A percentile compares a stretch with the other conserved stretches of the same genome.
These are phyloP conservation scores for Atrina japonica DNA, from an alignment of 2,888 invertebrate genomes.

Conservation along the genomic window DNA sequence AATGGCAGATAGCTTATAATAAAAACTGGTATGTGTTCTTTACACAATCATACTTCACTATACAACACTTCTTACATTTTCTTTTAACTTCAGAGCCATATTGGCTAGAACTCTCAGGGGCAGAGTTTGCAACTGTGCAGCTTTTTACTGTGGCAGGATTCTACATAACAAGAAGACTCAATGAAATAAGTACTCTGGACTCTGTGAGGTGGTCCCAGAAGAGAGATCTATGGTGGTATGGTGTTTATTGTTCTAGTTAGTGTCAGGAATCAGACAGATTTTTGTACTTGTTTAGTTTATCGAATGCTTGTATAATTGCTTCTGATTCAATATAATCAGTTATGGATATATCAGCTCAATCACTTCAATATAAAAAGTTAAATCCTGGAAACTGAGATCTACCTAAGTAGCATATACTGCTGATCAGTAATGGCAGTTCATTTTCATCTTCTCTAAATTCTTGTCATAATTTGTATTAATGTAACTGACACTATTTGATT, in stretches of 20 bases:
- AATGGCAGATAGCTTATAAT: too few species aligned
- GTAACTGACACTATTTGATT: too few species aligned
- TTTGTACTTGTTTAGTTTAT: neutral
- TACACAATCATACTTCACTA: too few species aligned
- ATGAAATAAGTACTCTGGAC: constrained; percentile 80
- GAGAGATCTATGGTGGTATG: constrained; percentile 82
- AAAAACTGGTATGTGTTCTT: too few species aligned
- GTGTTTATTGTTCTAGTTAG: too few species aligned
- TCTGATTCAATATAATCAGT: too few species aligned
- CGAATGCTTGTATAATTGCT: neutral
- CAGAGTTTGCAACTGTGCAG: constrained; percentile 82
- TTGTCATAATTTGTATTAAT: too few species aligned
- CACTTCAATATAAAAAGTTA: neutral
- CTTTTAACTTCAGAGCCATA: constrained; percentile 83
- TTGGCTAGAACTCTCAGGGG: constrained; percentile 82
- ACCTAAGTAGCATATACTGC: too few species aligned
- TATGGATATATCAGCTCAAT: neutral
- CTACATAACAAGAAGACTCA: constrained; percentile 81
- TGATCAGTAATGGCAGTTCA: too few species aligned
- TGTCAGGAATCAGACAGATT: neutral
- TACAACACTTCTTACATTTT: too few species aligned
- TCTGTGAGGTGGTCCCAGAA: constrained; percentile 81
- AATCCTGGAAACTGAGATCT: too few species aligned
- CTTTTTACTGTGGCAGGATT: constrained; percentile 82
- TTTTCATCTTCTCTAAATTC: too few species aligned